Evolutionary conservation across 2,797 vertebrate species (phyloP), one percentile per base, ranked within the genome.

Genomic region (Chromobotia macracanthus): DNA sequence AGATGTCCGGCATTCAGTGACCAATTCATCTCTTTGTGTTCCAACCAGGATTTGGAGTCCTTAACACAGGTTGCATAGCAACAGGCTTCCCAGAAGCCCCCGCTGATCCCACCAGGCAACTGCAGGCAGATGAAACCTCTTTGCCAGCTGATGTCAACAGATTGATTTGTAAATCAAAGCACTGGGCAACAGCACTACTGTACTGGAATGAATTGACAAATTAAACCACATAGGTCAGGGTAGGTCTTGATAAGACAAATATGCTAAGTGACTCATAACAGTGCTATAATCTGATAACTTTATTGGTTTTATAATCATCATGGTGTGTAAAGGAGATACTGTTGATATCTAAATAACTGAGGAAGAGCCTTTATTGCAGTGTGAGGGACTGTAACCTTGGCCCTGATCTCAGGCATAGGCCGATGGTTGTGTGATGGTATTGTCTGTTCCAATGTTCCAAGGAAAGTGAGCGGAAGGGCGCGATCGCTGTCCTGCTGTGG

Each of bases 391-490:
- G 70, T 83, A 83, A 70, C 84, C 84, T 83, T 86, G 83, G 75
- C 76, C 79, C 69, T 75, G 31, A 23, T 51, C 68, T 74, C 74
- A n/a, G 60, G 83, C 65, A 76, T 35, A 68, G 79, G 69, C 56
- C 46, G 67, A 58, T 12, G 71, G 48, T 71, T 82, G 63, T 69
- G 18, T 44, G 80, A 75, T n/a, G 18, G 71, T 60, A 80, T 85
- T 86, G 82, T 83, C 78, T 63, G 46, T 77, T 61, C 68, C 73
- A 76, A 53, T 60, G 58, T 58, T 60, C 56, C 13, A 64, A 80
- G 68, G 76, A 84, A 82, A 67, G 80, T 86, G 60, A 55, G 82
- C 90, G 93, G 93, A 94, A 92, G 93, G 91, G 91, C 83, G 93
- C 87, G 85, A 84, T 72, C 86, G 2, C 19, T 51, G n/a, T 77